Conservation (phyloP, 1,140 invertebrate genomes). For the Manduca sexta region DNA sequence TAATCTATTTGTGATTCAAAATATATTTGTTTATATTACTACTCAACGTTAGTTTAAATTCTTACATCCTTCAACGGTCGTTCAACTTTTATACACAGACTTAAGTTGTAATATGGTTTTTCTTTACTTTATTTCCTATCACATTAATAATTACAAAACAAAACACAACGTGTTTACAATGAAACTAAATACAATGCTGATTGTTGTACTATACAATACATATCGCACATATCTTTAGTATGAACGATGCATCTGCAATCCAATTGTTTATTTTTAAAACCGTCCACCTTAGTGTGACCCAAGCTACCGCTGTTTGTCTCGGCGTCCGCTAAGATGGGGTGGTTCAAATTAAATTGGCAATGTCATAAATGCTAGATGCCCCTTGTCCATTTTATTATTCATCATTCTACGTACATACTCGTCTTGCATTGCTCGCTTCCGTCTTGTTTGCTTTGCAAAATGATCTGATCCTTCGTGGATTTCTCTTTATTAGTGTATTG, state of each 20-base stretch:
- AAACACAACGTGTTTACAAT: not conserved
- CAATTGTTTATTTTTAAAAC: slow-evolving; percentile 65
- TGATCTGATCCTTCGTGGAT: not conserved
- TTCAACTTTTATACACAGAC: too few species aligned
- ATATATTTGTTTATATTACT: too few species aligned
- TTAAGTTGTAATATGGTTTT: too few species aligned
- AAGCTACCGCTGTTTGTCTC: slow-evolving; percentile 5
- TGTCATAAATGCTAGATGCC: slow-evolving; percentile 36
- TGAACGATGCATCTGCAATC: slow-evolving; percentile 29
- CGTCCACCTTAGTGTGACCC: slow-evolving; percentile 25
- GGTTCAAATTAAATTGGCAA: slow-evolving; percentile 51
- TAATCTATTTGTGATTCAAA: too few species aligned
- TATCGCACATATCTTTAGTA: slow-evolving; percentile 23
- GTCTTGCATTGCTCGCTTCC: slow-evolving; percentile 33
- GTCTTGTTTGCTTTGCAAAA: slow-evolving; percentile 15
- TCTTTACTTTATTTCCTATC: not conserved
- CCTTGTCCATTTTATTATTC: slow-evolving; percentile 44
- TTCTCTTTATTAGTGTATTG: not conserved
- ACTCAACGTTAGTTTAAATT: too few species aligned
- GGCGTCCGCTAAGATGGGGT: slow-evolving; percentile 16
- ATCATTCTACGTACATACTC: slow-evolving; percentile 36
- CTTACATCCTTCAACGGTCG: too few species aligned
- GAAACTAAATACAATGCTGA: slow-evolving; percentile 31
- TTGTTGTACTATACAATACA: slow-evolving; percentile 32
- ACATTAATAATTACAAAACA: not conserved